These are phyloP conservation scores for Burhinus oedicnemus DNA, from an alignment of 2,113 vertebrate genomes.

Conservation along the genomic window DNA sequence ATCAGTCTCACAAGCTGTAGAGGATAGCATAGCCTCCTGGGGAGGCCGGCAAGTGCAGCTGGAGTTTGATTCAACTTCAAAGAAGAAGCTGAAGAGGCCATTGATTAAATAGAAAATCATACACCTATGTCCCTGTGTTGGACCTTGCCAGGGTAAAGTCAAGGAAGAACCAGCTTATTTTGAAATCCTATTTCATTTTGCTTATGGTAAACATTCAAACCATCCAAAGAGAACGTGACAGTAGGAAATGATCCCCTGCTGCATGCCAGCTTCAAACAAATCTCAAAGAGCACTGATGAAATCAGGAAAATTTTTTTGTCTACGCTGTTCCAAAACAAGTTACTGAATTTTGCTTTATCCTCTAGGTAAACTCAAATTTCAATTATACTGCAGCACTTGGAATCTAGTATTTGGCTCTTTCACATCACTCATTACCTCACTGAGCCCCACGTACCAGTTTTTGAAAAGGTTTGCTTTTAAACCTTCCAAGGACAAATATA, in stretches of 20 bases:
- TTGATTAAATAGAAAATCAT: conserved; percentile 3
- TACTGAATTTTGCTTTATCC: background rate
- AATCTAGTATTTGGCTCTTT: background rate
- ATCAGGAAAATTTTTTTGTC: background rate
- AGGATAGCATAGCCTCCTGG: background rate
- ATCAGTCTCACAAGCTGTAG: background rate
- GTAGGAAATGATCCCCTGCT: background rate
- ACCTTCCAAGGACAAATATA: background rate
- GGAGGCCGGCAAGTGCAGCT: background rate
- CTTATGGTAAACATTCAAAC: background rate
- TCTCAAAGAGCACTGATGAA: background rate
- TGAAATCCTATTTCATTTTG: conserved; percentile 2
- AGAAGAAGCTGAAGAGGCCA: background rate
- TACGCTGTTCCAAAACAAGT: background rate
- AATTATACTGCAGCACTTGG: background rate
- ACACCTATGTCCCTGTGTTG: background rate
- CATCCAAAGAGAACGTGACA: background rate
- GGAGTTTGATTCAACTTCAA: too few relatives aligned
- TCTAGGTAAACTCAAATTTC: background rate
- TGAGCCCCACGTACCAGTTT: background rate
- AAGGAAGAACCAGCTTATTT: background rate
- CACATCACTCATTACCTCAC: background rate
- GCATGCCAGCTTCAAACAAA: background rate
- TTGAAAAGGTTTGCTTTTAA: conserved; percentile 2
- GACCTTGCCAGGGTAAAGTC: background rate